A percentile compares a stretch with the other conserved stretches of the same genome.
Evolutionary conservation across 2,888 invertebrate genomes (phyloP).

Genomic region (Eupeodes luniger): DNA sequence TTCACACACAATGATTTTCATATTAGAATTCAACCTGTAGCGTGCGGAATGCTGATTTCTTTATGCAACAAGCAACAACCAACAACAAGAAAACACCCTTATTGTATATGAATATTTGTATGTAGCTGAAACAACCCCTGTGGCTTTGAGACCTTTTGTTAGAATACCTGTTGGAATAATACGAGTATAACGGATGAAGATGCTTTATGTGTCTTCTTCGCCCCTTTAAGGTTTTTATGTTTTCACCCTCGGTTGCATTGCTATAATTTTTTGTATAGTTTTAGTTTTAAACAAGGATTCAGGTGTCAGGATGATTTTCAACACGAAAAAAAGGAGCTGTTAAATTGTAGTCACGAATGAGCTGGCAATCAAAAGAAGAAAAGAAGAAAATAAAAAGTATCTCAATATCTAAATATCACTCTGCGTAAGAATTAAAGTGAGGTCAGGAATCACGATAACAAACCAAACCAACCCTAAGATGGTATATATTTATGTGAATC

Average conservation of each 20-base stretch:
- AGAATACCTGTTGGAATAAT: constrained; percentile 28
- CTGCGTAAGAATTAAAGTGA: constrained; percentile 12
- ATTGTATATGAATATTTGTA: constrained; percentile 20
- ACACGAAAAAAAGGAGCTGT: constrained; percentile 35
- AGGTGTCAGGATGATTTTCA: constrained; percentile 69
- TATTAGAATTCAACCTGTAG: constrained; percentile 73
- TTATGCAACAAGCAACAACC: not conserved
- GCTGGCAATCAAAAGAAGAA: constrained; percentile 52
- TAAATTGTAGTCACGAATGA: constrained; percentile 66
- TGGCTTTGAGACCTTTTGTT: constrained; percentile 26
- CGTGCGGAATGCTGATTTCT: constrained; percentile 29
- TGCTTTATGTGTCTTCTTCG: constrained; percentile 54
- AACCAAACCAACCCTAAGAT: constrained; percentile 9
- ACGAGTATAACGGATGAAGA: constrained; percentile 48
- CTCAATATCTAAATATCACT: not conserved
- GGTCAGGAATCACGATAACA: constrained; percentile 44
- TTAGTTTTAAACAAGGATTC: constrained; percentile 36
- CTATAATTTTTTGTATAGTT: constrained; percentile 2
- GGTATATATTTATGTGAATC: not conserved
- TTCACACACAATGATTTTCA: constrained; percentile 56
- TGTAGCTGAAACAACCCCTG: constrained; percentile 65
- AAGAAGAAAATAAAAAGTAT: not conserved
- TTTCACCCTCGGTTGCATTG: constrained; percentile 73
- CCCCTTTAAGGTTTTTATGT: constrained; percentile 68
- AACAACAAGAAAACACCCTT: constrained; percentile 59